These are phyloP conservation scores for Corapipo altera DNA, from an alignment of 2,113 vertebrate species.

Conservation along the genomic window DNA sequence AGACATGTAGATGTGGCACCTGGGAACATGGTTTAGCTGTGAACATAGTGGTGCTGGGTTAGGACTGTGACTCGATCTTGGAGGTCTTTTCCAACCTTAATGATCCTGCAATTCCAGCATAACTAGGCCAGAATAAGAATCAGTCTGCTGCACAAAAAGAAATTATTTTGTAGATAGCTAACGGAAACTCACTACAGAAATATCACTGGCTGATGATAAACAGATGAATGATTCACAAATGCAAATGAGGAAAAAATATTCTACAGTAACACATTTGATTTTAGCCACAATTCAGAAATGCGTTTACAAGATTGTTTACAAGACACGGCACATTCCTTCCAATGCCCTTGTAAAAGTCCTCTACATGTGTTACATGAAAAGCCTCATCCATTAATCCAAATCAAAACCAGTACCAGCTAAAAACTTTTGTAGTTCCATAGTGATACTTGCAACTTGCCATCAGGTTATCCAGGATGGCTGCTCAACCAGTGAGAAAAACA, in stretches of 20 bases:
- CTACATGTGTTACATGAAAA: neutral
- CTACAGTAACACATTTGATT: conserved; percentile 57
- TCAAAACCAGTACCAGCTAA: neutral
- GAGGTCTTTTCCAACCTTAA: neutral
- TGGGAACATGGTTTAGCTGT: neutral
- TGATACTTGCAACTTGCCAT: neutral
- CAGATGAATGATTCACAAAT: conserved; percentile 66
- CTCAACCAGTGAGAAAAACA: neutral
- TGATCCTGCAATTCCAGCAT: neutral
- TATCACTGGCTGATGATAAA: conserved; percentile 50
- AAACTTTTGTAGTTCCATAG: neutral
- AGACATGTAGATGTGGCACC: neutral
- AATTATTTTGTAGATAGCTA: neutral
- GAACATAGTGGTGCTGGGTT: neutral
- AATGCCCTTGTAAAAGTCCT: conserved; percentile 15
- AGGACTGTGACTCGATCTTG: neutral
- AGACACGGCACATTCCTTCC: neutral
- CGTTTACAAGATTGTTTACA: conserved; percentile 39
- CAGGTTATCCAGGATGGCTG: neutral
- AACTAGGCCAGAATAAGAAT: neutral
- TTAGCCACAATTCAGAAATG: conserved; percentile 42
- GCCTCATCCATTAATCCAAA: neutral
- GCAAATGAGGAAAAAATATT: conserved; percentile 63
- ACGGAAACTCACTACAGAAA: conserved; percentile 62
- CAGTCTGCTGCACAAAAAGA: neutral